phyloP scores from a whole-genome alignment of 1,140 invertebrate species.

The Pantala flavescens region DNA sequence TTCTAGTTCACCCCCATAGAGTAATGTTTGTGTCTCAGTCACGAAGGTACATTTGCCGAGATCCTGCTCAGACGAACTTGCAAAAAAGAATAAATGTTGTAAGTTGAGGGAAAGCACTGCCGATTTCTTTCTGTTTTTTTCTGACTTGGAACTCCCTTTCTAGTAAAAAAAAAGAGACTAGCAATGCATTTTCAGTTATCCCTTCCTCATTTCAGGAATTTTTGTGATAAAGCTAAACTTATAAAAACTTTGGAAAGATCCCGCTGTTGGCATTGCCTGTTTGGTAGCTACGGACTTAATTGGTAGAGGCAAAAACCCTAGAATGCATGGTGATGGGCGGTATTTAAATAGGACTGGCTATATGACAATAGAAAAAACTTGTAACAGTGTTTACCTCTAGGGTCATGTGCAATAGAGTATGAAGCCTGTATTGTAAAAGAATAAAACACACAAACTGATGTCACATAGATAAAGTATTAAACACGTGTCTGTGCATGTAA shows the following conservation, averaged over 20 bases:
- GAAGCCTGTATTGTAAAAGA: conserved; percentile 4
- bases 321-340: conserved; percentile 3
- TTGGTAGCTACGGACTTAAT: not conserved
- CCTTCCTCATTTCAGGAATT: not conserved
- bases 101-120: not conserved
- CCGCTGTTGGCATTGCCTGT: no score
- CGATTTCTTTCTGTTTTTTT: not conserved
- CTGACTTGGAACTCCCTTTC: not conserved
- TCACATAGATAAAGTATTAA: not conserved
- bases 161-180: not conserved
- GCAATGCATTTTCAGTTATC: not conserved
- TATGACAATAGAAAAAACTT: conserved; percentile 2
- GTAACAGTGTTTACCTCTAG: conserved; percentile 1
- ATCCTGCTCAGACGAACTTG: not conserved
- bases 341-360: not conserved
- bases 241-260: no score
- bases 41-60: not conserved
- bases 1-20: not conserved
- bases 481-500: conserved; percentile 8
- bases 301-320: not conserved
- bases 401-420: not conserved
- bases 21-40: not conserved
- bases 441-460: not conserved
- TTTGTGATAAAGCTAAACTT: no score
- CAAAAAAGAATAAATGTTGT: not conserved